Conservation (phyloP, 2,888 invertebrate genomes). For the Ophraella communa region DNA sequence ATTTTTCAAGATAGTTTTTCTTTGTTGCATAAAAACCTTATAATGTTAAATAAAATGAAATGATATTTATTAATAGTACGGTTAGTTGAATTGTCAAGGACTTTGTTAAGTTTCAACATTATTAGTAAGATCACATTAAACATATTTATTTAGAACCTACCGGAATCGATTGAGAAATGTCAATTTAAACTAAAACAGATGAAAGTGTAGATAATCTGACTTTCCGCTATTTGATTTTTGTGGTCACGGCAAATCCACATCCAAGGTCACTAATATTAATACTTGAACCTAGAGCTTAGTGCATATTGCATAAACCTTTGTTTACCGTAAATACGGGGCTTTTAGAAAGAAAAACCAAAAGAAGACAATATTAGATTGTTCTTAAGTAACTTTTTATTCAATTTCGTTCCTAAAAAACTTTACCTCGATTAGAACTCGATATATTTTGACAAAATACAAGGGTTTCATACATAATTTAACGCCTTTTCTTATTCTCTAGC, state of each 20-base stretch:
- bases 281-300: neutral
- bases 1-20: too few relatives aligned
- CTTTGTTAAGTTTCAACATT: neutral
- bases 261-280: slow-evolving; percentile 26
- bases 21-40: too few relatives aligned
- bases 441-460: too few relatives aligned
- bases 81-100: neutral
- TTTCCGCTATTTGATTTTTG: slow-evolving; percentile 18
- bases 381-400: too few relatives aligned
- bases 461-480: too few relatives aligned
- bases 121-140: neutral
- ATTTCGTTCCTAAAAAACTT: too few relatives aligned
- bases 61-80: too few relatives aligned
- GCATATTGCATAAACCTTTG: neutral
- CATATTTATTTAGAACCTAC: neutral
- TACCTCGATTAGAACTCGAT: too few relatives aligned
- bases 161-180: neutral
- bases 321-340: neutral
- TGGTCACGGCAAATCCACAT: slow-evolving; percentile 29
- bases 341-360: too few relatives aligned
- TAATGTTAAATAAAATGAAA: neutral
- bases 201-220: neutral
- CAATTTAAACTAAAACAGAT: neutral
- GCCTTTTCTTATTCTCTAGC: slow-evolving; percentile 50
- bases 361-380: too few relatives aligned